Evolutionary conservation across 2,888 invertebrate species (phyloP), one percentile per base, ranked within the genome.

Genomic region (Teleiodes luculella): DNA sequence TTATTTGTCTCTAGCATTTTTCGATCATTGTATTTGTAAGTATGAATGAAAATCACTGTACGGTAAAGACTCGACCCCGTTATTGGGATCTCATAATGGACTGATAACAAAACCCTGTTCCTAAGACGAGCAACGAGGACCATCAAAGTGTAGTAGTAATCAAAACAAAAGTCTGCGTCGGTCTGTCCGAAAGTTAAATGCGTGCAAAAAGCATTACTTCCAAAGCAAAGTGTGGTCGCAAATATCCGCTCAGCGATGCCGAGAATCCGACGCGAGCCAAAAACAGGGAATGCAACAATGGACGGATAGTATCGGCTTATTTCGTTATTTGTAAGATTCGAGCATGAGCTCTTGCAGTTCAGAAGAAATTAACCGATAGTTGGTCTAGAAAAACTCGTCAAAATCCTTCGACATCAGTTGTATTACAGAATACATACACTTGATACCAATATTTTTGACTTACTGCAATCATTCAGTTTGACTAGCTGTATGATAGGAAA

Each of bases 251-350:
- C 35, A 37, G 52, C 65, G 55, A 55, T 64, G 71, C 66, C 37
- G 65, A 64, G 80, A 78, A 80, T 80, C 70, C 61, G 68, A 64
- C 54, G 60, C 53, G 54, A 57, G 39, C 74, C 74, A 78, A 80
- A 80, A 79, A 80, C 77, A 35, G 63, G 67, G 80, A 80, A 80
- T 80, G 74, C 60, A 78, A 80, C 80, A 80, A 80, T 79, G 76
- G 80, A 52, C 56, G 76, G 70, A 74, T 74, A 78, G 69, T 72
- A 78, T 74, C 76, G 67, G 62, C 62, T 62, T 68, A 67, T 70
- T 71, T 64, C 57, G 67, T 54, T 54, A 54, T 54, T 56, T 56
- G 58, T 47, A 33, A 55, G 13, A 37, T 52, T 52, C 51, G 39
- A 47, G 8, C 47, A 52, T 51, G 46, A 33, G 39, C 37, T 31